Evolutionary conservation across 2,113 vertebrate genomes (phyloP).

Genomic region (Xiphophorus maculatus): DNA sequence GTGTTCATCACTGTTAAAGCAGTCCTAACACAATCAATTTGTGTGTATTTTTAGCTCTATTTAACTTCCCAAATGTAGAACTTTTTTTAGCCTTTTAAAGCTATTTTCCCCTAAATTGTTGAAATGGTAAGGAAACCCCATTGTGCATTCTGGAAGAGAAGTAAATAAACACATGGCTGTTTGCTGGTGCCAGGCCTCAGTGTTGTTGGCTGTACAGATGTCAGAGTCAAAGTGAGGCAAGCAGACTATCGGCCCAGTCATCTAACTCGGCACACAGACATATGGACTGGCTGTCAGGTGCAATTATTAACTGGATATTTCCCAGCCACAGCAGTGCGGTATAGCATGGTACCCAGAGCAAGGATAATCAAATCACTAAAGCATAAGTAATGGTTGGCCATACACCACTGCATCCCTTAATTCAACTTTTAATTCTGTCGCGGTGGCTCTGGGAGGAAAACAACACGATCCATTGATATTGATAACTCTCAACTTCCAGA

Average conservation of each 20-base stretch:
- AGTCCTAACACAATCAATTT: too few relatives aligned
- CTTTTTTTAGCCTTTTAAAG: not conserved
- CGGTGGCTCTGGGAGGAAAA: constrained; percentile 41
- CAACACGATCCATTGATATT: constrained; percentile 50
- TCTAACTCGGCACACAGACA: constrained; percentile 49
- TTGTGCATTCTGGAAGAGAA: not conserved
- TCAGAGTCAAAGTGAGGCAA: constrained; percentile 28
- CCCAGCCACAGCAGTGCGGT: constrained; percentile 39
- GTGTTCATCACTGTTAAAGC: too few relatives aligned
- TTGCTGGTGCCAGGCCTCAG: constrained; percentile 22
- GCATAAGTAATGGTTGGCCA: constrained; percentile 69
- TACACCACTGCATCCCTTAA: constrained; percentile 53
- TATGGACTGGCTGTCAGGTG: constrained; percentile 72
- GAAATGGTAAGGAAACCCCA: not conserved
- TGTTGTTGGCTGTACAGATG: constrained; percentile 37
- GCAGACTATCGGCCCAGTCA: constrained; percentile 23
- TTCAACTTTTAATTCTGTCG: constrained; percentile 62
- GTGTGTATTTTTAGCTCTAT: not conserved
- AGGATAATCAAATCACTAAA: constrained; percentile 73
- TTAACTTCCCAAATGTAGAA: not conserved
- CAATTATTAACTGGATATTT: constrained; percentile 77
- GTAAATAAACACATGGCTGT: constrained; percentile 37
- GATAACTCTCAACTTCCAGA: constrained; percentile 52
- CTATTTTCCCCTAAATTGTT: not conserved
- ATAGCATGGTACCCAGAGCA: constrained; percentile 60